Conservation (phyloP, 2,113 vertebrate species). For the Eptesicus fuscus region DNA sequence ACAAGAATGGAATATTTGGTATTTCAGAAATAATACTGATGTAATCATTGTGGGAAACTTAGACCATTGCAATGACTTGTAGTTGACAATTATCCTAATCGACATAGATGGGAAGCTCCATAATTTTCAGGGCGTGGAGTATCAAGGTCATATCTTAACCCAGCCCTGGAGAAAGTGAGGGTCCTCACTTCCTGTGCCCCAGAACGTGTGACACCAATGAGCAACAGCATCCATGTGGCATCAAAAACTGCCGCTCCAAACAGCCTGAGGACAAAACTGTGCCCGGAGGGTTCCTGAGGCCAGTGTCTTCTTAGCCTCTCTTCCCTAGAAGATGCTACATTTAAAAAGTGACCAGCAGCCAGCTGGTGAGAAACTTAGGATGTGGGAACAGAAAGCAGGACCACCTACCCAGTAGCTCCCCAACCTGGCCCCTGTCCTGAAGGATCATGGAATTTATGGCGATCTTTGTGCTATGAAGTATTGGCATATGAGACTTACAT, state of each 20-base stretch:
- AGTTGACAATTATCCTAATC: background rate
- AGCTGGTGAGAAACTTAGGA: background rate
- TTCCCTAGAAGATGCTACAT: background rate
- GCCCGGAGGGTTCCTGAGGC: background rate
- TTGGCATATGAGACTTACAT: background rate
- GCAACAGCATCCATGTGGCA: background rate
- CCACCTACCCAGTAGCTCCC: background rate
- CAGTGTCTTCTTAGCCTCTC: background rate
- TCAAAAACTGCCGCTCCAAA: background rate
- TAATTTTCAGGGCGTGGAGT: background rate
- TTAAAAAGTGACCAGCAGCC: background rate
- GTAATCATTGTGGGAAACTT: background rate
- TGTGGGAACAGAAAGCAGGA: background rate
- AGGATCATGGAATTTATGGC: background rate
- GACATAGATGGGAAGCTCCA: background rate
- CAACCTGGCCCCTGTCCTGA: background rate
- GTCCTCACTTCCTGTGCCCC: background rate
- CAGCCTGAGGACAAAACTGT: background rate
- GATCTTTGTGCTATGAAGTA: background rate
- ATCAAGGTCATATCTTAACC: background rate
- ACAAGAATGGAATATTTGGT: background rate
- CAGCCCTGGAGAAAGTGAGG: background rate
- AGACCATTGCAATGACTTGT: background rate
- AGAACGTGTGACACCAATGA: background rate
- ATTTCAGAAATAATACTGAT: background rate